These are phyloP conservation scores for Pseudochirops corinnae DNA, from an alignment of 2,797 vertebrate genomes.

Conservation along the genomic window DNA sequence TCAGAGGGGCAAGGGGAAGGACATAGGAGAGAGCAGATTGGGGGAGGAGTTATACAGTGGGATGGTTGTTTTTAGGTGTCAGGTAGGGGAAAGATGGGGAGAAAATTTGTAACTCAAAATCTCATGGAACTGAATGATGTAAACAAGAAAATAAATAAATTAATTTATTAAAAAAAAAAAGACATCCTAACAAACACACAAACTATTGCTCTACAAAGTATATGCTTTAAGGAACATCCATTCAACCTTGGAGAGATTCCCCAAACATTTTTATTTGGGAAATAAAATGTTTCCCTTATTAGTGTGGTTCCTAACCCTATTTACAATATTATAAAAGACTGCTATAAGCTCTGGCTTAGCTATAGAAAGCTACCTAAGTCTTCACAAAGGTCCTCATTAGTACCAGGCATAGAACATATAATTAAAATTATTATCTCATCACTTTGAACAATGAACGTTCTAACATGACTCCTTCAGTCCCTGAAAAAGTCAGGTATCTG, in stretches of 20 bases:
- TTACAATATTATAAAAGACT: slow-evolving; percentile 1
- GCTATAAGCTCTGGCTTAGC: background rate
- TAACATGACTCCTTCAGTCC: background rate
- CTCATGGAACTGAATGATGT: too few relatives aligned
- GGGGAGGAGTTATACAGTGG: too few relatives aligned
- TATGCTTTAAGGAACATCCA: background rate
- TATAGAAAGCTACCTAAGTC: background rate
- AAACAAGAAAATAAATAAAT: too few relatives aligned
- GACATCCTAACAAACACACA: background rate
- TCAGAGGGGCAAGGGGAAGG: too few relatives aligned
- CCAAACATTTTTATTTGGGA: slow-evolving; percentile 2
- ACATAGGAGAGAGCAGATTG: too few relatives aligned
- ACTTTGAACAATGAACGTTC: background rate
- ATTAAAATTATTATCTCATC: slow-evolving; percentile 24
- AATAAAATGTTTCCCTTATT: background rate
- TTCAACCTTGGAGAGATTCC: background rate
- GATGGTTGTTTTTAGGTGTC: too few relatives aligned
- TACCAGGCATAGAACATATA: background rate
- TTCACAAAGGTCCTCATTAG: background rate
- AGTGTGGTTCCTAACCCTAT: background rate
- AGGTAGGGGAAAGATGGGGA: too few relatives aligned
- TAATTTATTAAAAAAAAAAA: too few relatives aligned
- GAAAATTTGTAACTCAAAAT: too few relatives aligned
- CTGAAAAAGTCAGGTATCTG: background rate
- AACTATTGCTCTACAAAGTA: background rate